A percentile compares a stretch with the other conserved stretches of the same genome.
These are phyloP conservation scores for Hippocampus kuda DNA, from an alignment of 2,797 vertebrate species.

Conservation along the genomic window DNA sequence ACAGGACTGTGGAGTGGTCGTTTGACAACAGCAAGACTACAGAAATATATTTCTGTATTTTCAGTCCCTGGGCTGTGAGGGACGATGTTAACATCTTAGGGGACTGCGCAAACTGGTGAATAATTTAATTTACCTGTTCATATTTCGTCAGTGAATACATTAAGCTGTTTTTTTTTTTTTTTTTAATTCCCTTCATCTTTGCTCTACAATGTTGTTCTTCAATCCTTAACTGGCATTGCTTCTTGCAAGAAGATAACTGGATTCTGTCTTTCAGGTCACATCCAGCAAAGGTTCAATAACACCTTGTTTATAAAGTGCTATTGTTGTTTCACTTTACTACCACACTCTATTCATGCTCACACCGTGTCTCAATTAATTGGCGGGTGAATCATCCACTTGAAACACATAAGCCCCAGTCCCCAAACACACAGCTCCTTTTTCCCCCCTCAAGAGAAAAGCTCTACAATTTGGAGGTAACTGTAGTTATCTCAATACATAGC, in stretches of 20 bases:
- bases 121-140: constrained; percentile 61
- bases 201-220: constrained; percentile 25
- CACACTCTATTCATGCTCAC: not conserved
- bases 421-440: not conserved
- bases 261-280: not conserved
- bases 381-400: not conserved
- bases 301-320: not conserved
- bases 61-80: constrained; percentile 46
- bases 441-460: not conserved
- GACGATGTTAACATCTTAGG: constrained; percentile 54
- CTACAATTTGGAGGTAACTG: not conserved
- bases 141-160: constrained; percentile 56
- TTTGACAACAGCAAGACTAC: constrained; percentile 60
- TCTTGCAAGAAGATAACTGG: constrained; percentile 17
- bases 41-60: constrained; percentile 49
- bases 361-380: not conserved
- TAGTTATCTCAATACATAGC: not conserved
- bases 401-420: not conserved
- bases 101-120: constrained; percentile 45
- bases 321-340: not conserved
- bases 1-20: constrained; percentile 53
- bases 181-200: not conserved
- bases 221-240: constrained; percentile 6
- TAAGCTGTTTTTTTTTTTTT: constrained; percentile 33
- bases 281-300: constrained; percentile 6